Evolutionary conservation across 2,888 invertebrate species (phyloP), one percentile per base, ranked within the genome.

Genomic region (Stegana nigrithorax): DNA sequence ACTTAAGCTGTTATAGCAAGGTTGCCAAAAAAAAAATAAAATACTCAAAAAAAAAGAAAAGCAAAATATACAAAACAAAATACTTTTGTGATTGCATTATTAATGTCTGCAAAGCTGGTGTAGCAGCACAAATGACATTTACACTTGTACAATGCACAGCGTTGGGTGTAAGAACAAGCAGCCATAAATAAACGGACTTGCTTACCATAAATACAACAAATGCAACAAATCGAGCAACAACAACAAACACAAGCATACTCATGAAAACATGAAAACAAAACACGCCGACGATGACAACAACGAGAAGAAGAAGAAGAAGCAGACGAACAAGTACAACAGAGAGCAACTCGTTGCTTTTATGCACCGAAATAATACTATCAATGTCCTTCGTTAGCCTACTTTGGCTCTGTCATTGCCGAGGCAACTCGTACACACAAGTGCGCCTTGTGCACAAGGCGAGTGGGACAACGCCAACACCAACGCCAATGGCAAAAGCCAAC

Each of bases 331-430:
- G 32, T 27, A 17, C 32, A 21, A 53, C 29, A 53, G 12, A 32
- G 12, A 53, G 26, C 50, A 2, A 29, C 19, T 12, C 10, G 21
- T 53, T n/a, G n/a, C 21, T 32, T 53, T 21, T 32, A 32, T 32
- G n/a, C 53, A 19, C 14, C 10, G 17, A n/a, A 2, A 14, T 2
- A 47, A 47, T 47, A 47, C 23, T 47, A 47, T 51, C 32, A 55
- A 23, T 55, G 53, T 36, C 53, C 53, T 53, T 53, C 53, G 53
- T 55, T 55, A 21, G 21, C 32, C 32, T 55, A 32, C 21, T 32
- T 32, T 23, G 36, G 21, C 32, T 21, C 50, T 50, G 53, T 32
- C 53, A 55, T 55, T 36, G 53, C 53, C 53, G 19, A 10, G 12
- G n/a, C 53, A 36, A 32, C 21, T 19, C 23, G n/a, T 4, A 47